phyloP scores from a whole-genome alignment of 2,888 invertebrate genomes.

The Lordiphosa fenestrarum region DNA sequence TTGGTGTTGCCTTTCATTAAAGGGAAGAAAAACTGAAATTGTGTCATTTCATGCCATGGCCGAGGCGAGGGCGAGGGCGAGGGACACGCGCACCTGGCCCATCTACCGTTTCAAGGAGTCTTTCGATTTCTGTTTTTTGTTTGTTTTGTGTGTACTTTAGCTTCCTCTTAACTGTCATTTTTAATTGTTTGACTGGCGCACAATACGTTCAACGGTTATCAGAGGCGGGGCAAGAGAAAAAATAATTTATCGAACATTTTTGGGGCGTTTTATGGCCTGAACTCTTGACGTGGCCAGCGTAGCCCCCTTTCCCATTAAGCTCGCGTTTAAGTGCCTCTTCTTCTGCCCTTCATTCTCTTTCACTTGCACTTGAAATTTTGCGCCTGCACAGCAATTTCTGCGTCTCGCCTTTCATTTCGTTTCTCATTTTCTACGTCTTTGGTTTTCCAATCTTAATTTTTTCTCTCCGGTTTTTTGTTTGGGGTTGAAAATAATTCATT shows the following conservation, averaged over 20 bases:
- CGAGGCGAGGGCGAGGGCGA: slow-evolving; percentile 9
- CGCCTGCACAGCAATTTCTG: slow-evolving; percentile 64
- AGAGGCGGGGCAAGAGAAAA: slow-evolving; percentile 18
- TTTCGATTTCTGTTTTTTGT: slow-evolving; percentile 7
- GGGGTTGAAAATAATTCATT: slow-evolving; percentile 78
- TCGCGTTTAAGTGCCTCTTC: slow-evolving; percentile 61
- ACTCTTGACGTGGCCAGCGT: slow-evolving; percentile 59
- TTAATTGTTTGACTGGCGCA: slow-evolving; percentile 57
- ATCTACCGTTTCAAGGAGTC: slow-evolving; percentile 33
- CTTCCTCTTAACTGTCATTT: slow-evolving; percentile 53
- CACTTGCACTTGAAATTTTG: slow-evolving; percentile 62
- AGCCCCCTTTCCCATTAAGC: slow-evolving; percentile 54
- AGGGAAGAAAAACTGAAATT: slow-evolving; percentile 65
- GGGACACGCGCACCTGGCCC: slow-evolving; percentile 38
- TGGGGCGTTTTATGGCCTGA: slow-evolving; percentile 53
- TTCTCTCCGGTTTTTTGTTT: slow-evolving; percentile 49
- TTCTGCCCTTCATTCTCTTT: slow-evolving; percentile 16
- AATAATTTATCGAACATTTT: slow-evolving; percentile 55
- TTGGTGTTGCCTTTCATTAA: slow-evolving; percentile 67
- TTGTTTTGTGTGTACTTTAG: slow-evolving; percentile 27
- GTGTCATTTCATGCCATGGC: slow-evolving; percentile 76
- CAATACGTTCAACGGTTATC: slow-evolving; percentile 42
- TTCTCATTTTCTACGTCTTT: slow-evolving; percentile 46
- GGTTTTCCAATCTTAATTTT: slow-evolving; percentile 23
- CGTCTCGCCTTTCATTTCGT: slow-evolving; percentile 45